Percentiles rank a stretch among this genome's conserved stretches.
Conservation (phyloP, 2,888 invertebrate genomes). For the Celastrina argiolus region DNA sequence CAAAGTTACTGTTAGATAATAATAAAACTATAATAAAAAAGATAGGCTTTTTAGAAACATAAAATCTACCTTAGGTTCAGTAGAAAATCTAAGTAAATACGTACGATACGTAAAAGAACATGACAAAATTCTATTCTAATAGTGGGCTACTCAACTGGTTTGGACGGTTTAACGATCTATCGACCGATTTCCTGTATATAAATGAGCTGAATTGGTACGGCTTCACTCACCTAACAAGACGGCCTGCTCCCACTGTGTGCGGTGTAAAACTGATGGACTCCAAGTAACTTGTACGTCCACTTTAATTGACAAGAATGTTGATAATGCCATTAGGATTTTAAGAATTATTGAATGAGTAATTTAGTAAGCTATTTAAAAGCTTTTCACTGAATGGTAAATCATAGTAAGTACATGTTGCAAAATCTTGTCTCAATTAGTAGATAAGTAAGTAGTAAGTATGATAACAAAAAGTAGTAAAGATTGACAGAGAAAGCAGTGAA, state of each 20-base stretch:
- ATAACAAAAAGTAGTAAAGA: too few species aligned
- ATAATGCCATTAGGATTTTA: background rate
- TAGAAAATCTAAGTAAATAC: too few species aligned
- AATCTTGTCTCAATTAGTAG: too few species aligned
- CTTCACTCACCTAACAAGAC: slow-evolving; percentile 40
- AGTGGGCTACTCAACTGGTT: slow-evolving; percentile 3
- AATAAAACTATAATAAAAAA: too few species aligned
- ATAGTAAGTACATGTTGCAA: too few species aligned
- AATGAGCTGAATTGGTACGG: slow-evolving; percentile 42
- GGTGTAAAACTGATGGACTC: background rate
- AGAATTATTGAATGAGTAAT: background rate
- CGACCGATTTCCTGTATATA: slow-evolving; percentile 41
- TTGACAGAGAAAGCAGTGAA: too few species aligned
- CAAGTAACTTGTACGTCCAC: background rate
- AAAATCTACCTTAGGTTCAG: too few species aligned
- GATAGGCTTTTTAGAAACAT: too few species aligned
- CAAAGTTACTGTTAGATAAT: too few species aligned
- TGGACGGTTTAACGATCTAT: background rate
- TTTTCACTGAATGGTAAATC: too few species aligned
- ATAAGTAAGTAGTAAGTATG: too few species aligned
- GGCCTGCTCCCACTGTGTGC: background rate
- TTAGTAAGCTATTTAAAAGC: too few species aligned
- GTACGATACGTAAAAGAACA: background rate
- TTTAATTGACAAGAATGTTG: background rate
- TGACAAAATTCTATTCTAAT: background rate